Percentiles rank a stretch among this genome's conserved stretches.
Evolutionary conservation across 2,113 vertebrate genomes (phyloP).

Genomic region (Oryzias melastigma): DNA sequence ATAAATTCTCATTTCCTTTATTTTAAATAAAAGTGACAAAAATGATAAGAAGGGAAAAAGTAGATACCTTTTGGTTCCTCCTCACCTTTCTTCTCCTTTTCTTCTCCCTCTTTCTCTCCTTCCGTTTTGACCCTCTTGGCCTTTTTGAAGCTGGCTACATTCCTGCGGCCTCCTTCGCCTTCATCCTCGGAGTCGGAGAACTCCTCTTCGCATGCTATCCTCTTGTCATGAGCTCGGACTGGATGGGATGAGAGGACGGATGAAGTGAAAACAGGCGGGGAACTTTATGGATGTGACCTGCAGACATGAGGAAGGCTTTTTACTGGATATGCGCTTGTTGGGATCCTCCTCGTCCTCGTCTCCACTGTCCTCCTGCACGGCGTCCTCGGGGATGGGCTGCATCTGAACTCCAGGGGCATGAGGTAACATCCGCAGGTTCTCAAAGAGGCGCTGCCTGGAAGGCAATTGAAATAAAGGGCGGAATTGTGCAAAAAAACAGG

Average conservation of each 20-base stretch:
- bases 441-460: constrained; percentile 68
- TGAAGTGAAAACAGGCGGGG: background rate
- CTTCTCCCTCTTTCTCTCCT: constrained; percentile 94
- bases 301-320: constrained; percentile 10
- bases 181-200: constrained; percentile 98
- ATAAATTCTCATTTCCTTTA: too few relatives aligned
- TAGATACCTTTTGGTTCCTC: constrained; percentile 74
- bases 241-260: background rate
- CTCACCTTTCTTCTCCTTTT: constrained; percentile 91
- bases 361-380: constrained; percentile 93
- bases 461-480: background rate
- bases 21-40: too few relatives aligned
- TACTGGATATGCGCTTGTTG: constrained; percentile 95
- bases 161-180: constrained; percentile 87
- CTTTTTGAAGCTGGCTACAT: constrained; percentile 92
- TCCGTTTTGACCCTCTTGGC: constrained; percentile 91
- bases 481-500: background rate
- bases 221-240: constrained; percentile 97
- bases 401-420: constrained; percentile 75
- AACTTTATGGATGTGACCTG: background rate
- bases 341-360: constrained; percentile 97
- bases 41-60: background rate
- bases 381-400: constrained; percentile 95
- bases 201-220: constrained; percentile 96
- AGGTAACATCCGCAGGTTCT: constrained; percentile 72